Conservation (phyloP, 1,140 invertebrate genomes). For the Phymorhynchus buccinoides region DNA sequence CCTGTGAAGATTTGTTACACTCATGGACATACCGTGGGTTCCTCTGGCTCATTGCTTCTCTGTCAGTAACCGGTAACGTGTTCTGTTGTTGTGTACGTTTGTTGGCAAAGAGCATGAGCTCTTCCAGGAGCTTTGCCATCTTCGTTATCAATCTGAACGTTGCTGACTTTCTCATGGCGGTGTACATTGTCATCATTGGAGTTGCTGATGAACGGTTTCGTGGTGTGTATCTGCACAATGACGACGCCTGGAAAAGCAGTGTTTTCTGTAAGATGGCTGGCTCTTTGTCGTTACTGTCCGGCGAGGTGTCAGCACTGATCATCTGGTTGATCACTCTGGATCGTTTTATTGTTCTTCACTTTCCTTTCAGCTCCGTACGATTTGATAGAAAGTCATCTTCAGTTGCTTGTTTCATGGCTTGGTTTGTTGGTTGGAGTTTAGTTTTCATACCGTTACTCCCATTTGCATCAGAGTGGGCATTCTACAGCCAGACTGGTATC, state of each 20-base stretch:
- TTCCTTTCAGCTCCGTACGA: background rate
- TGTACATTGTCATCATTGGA: background rate
- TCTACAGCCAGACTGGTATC: background rate
- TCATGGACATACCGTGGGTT: background rate
- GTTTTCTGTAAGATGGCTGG: background rate
- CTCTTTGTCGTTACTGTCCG: background rate
- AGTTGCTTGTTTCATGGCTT: background rate
- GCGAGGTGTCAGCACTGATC: background rate
- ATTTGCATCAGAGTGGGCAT: background rate
- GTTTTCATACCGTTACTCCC: background rate
- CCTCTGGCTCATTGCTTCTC: background rate
- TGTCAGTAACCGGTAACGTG: background rate
- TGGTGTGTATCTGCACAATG: background rate
- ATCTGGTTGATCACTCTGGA: conserved; percentile 2
- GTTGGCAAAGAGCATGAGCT: background rate
- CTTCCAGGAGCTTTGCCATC: background rate
- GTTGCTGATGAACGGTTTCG: background rate
- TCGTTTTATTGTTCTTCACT: background rate
- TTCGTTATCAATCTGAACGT: background rate
- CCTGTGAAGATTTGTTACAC: background rate
- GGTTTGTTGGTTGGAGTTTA: background rate
- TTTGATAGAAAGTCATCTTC: background rate
- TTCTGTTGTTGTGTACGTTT: background rate
- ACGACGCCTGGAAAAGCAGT: background rate
- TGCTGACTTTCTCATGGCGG: background rate